Evolutionary conservation across 2,797 vertebrate genomes (phyloP).

Genomic region (Crocodylus rhombifer): DNA sequence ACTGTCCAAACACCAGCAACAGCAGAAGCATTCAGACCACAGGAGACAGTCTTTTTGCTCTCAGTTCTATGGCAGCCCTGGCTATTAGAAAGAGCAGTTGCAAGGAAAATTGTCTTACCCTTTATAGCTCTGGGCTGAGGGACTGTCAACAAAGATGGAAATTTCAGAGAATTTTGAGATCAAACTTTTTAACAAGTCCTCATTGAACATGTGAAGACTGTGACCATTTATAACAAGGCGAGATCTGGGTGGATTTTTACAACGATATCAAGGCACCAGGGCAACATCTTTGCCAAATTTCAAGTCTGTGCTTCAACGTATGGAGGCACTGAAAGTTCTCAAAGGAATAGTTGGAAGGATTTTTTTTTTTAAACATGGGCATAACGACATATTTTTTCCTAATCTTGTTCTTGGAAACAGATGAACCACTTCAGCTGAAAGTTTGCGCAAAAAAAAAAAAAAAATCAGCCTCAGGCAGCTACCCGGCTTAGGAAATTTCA

Average conservation of each 20-base stretch:
- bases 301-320: neutral
- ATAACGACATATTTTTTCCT: slow-evolving; percentile 66
- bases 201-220: neutral
- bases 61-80: neutral
- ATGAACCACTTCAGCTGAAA: slow-evolving; percentile 51
- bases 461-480: slow-evolving; percentile 27
- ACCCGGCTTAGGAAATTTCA: slow-evolving; percentile 33
- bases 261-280: slow-evolving; percentile 19
- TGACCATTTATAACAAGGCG: neutral
- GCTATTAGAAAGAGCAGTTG: slow-evolving; percentile 31
- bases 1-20: neutral
- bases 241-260: neutral
- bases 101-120: neutral
- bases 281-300: slow-evolving; percentile 11
- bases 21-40: neutral
- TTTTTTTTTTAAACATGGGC: slow-evolving; percentile 29
- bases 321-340: neutral
- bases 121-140: slow-evolving; percentile 19
- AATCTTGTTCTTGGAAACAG: slow-evolving; percentile 62
- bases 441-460: slow-evolving; percentile 39
- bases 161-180: neutral
- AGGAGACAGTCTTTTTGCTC: neutral
- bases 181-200: slow-evolving; percentile 47
- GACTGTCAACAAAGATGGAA: neutral
- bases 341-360: slow-evolving; percentile 13